Percentiles rank a stretch among this genome's conserved stretches.
phyloP scores from a whole-genome alignment of 2,888 invertebrate species.

The Cacoxenus indagator region DNA sequence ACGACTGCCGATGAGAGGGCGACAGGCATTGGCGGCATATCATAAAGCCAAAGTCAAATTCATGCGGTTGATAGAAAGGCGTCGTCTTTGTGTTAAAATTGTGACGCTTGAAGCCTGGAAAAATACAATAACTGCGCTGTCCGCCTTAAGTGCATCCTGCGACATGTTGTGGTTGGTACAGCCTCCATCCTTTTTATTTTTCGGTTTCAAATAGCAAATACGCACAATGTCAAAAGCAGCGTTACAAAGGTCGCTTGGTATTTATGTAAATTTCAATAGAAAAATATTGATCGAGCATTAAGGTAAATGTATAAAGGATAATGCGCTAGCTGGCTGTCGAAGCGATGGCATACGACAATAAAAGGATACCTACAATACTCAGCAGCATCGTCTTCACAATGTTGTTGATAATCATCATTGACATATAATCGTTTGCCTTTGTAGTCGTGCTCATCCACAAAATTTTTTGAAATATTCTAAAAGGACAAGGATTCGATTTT shows the following conservation, averaged over 20 bases:
- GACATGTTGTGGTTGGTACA: not conserved
- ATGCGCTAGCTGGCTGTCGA: too few relatives aligned
- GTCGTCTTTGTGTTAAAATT: not conserved
- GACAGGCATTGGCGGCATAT: not conserved
- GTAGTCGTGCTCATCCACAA: not conserved
- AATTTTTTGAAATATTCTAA: not conserved
- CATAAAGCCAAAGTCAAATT: not conserved
- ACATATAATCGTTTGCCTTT: not conserved
- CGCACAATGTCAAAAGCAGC: not conserved
- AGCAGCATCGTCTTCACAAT: not conserved
- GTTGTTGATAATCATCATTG: not conserved
- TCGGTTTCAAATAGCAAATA: not conserved
- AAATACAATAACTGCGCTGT: not conserved
- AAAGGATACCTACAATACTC: not conserved
- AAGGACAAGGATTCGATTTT: not conserved
- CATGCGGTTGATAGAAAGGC: not conserved
- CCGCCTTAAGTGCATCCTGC: not conserved
- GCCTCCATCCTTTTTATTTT: not conserved
- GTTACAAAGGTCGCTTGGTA: not conserved
- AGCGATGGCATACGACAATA: too few relatives aligned
- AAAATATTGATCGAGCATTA: slow-evolving; percentile 22
- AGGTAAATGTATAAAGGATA: not conserved
- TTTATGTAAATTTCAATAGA: slow-evolving; percentile 20
- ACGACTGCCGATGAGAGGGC: not conserved
- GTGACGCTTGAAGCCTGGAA: too few relatives aligned